Base-by-base conservation (phyloP, 2,797 vertebrate genomes). In the Gadopsis marmoratus region DNA sequence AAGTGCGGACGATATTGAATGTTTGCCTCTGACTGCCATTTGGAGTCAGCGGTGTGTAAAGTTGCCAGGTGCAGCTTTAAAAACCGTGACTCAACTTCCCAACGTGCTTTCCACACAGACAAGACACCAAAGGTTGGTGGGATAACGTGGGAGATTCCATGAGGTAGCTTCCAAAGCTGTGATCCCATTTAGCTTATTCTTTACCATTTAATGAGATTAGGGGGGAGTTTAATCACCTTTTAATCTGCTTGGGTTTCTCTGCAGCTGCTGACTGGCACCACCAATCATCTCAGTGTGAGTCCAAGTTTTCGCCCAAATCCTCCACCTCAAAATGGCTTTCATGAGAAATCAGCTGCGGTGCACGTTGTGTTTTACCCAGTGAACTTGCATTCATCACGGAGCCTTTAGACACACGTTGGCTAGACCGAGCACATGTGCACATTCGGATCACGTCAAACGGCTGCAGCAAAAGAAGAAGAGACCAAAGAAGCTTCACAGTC, bases 181-280 rank as follows among this genome's bases (percentile, higher is more conserved):
- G 78, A 84, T 89, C 78, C 73, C 41, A 80, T 84, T 85, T 77
- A 86, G 77, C 69, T 80, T 79, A 75, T 88, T 83, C 71, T 68
- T 77, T 82, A 77, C 72, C 48, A 55, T 70, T 83, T 88, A 86
- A 90, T 88, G 65, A 86, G 89, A 89, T 93, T 88, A 91, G 68
- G 56, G 23, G 64, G 64, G 61, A 53, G 58, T 68, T 78, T 86
- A 91, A 90, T 88, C 81, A 84, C 78, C 71, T 87, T 75, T 86
- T 87, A 87, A 91, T 85, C 78, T 86, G 50, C 74, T 59, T 62
- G 29, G 73, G 64, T 26, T 81, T 81, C 41, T 70, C 78, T 70
- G 47, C 10, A 23, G 71, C 76, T 79, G 74, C 76, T 56, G 43
- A 65, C 51, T 61, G 68, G 74, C 70, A 58, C 53, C 63, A 45